A percentile compares a stretch with the other conserved stretches of the same genome.
These are phyloP conservation scores for Thinocorus orbignyianus DNA, from an alignment of 2,113 vertebrate genomes.

Conservation along the genomic window DNA sequence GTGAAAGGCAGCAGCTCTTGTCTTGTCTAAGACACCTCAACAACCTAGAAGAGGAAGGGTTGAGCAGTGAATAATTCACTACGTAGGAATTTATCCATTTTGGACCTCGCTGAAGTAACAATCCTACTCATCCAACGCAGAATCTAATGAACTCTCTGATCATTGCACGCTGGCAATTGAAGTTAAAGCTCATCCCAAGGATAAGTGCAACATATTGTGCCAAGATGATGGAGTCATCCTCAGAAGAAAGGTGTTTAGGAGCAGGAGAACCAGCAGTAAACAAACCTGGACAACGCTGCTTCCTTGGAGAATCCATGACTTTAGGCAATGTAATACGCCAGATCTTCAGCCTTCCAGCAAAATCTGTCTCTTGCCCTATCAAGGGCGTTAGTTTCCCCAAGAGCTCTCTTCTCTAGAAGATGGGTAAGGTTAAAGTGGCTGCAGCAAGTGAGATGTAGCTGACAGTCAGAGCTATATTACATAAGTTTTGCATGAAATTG, in stretches of 20 bases:
- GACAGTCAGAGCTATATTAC: neutral
- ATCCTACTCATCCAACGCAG: neutral
- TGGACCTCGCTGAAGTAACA: neutral
- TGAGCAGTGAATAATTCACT: neutral
- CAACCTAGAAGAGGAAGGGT: neutral
- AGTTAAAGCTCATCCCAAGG: neutral
- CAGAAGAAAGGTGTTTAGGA: neutral
- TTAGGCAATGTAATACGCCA: neutral
- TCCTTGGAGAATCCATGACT: neutral
- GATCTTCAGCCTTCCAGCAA: neutral
- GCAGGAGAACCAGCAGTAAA: neutral
- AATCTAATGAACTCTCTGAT: neutral
- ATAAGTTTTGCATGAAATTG: slow-evolving; percentile 3
- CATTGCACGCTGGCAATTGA: neutral
- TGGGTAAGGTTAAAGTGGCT: neutral
- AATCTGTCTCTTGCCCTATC: neutral
- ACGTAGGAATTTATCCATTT: neutral
- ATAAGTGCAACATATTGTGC: neutral
- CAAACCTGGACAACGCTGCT: neutral
- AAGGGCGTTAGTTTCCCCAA: neutral
- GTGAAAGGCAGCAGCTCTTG: neutral
- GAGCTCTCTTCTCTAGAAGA: neutral
- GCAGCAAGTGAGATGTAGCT: neutral
- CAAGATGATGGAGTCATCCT: neutral
- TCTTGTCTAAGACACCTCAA: neutral